These are phyloP conservation scores for Neoascia interrupta DNA, from an alignment of 2,888 invertebrate genomes.

Conservation along the genomic window DNA sequence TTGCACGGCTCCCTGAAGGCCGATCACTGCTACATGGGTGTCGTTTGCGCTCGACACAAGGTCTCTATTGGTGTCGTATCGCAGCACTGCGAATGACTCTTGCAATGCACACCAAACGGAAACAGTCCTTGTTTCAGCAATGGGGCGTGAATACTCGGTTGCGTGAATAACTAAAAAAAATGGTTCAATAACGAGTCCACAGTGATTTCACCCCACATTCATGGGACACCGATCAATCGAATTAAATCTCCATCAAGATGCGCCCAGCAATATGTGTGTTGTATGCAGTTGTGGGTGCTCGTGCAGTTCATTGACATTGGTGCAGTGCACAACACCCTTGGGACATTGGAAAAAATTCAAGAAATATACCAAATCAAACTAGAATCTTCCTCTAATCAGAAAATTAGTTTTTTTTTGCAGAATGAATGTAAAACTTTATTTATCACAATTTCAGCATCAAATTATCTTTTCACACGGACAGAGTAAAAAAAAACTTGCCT, in stretches of 20 bases:
- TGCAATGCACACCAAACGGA: background rate
- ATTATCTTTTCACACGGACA: constrained; percentile 22
- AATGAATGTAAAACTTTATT: background rate
- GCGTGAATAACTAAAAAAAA: constrained; percentile 57
- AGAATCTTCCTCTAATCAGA: constrained; percentile 45
- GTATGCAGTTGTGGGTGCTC: constrained; percentile 12
- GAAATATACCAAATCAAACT: background rate
- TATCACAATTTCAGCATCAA: constrained; percentile 25
- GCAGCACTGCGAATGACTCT: background rate
- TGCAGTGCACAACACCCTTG: constrained; percentile 21
- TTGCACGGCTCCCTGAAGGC: constrained; percentile 4
- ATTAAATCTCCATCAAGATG: constrained; percentile 60
- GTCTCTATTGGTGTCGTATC: constrained; percentile 13
- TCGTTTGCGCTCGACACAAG: background rate
- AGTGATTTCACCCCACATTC: constrained; percentile 18
- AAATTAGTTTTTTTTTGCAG: constrained; percentile 5
- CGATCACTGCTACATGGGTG: constrained; percentile 22
- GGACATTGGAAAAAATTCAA: too few relatives aligned
- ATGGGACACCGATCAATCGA: constrained; percentile 35
- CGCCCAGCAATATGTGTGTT: background rate
- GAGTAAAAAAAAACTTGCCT: constrained; percentile 7
- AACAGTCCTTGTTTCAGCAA: background rate
- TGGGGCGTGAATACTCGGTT: constrained; percentile 14
- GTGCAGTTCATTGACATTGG: constrained; percentile 62
- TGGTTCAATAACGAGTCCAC: constrained; percentile 38